Percentiles rank a stretch among this genome's conserved stretches.
Evolutionary conservation across 1,140 invertebrate species (phyloP).

Genomic region (Galendromus occidentalis): DNA sequence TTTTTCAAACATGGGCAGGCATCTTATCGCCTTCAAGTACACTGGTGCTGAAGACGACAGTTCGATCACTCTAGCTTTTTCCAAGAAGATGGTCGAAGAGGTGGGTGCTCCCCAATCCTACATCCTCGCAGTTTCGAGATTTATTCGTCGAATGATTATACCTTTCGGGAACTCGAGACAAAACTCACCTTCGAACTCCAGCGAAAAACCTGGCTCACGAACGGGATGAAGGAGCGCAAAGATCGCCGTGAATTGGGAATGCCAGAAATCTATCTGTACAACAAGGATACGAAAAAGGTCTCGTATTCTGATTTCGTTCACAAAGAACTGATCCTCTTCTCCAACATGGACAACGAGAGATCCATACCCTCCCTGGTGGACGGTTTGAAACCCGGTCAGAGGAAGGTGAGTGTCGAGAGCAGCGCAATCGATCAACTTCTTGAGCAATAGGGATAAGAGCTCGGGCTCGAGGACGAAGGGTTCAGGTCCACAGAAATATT

Average conservation of each 20-base stretch:
- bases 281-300: slow-evolving; percentile 30
- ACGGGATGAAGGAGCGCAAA: slow-evolving; percentile 87
- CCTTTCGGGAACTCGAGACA: neutral
- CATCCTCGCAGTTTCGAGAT: no score
- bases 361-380: slow-evolving; percentile 34
- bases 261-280: slow-evolving; percentile 40
- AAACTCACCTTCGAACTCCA: slow-evolving; percentile 29
- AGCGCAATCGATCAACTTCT: no score
- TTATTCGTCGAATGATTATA: no score
- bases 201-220: slow-evolving; percentile 89
- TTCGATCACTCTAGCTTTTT: slow-evolving; percentile 86
- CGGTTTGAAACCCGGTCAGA: slow-evolving; percentile 34
- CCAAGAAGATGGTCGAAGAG: slow-evolving; percentile 71
- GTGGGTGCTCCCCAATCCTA: neutral
- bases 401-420: slow-evolving; percentile 28
- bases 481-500: no score
- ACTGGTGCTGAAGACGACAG: slow-evolving; percentile 66
- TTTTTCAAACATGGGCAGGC: slow-evolving; percentile 81
- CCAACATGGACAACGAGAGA: slow-evolving; percentile 33
- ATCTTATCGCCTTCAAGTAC: slow-evolving; percentile 78
- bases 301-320: slow-evolving; percentile 34
- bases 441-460: no score
- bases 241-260: slow-evolving; percentile 66
- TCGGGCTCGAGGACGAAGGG: no score
- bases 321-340: slow-evolving; percentile 34